Percentiles rank a stretch among this genome's conserved stretches.
Conservation (phyloP, 2,888 invertebrate species). For the Epistrophe eligans region DNA sequence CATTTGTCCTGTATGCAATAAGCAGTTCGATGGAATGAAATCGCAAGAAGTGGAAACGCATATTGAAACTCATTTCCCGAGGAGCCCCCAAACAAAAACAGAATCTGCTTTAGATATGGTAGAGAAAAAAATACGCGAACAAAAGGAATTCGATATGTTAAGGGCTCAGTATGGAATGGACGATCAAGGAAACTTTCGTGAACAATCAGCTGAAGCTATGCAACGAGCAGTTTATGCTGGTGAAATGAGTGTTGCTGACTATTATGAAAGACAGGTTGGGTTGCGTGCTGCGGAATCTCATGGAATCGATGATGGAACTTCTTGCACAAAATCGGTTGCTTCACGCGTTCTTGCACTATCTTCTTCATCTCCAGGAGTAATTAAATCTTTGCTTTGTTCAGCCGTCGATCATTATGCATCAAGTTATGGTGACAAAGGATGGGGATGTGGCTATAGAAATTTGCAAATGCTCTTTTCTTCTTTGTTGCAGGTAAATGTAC, state of each 20-base stretch:
- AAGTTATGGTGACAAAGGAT: constrained; percentile 94
- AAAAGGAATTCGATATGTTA: constrained; percentile 91
- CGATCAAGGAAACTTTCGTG: constrained; percentile 91
- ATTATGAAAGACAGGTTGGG: constrained; percentile 92
- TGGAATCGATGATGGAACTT: constrained; percentile 92
- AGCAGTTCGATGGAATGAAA: constrained; percentile 82
- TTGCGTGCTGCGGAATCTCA: constrained; percentile 90
- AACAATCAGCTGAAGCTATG: constrained; percentile 90
- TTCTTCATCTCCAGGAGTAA: constrained; percentile 82
- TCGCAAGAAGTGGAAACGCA: constrained; percentile 87
- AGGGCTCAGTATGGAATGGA: constrained; percentile 95
- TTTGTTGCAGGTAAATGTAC: constrained; percentile 85
- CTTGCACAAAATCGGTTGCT: constrained; percentile 88
- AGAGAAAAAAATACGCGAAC: constrained; percentile 89
- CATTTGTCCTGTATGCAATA: constrained; percentile 85
- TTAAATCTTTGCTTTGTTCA: constrained; percentile 90
- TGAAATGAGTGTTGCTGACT: constrained; percentile 93
- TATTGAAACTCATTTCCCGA: constrained; percentile 92
- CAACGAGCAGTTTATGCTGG: constrained; percentile 93
- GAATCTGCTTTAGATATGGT: constrained; percentile 85
- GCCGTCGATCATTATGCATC: constrained; percentile 94
- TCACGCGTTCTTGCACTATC: constrained; percentile 78
- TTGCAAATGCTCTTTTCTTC: constrained; percentile 96
- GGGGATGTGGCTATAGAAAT: constrained; percentile 97
- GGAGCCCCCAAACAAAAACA: constrained; percentile 76